A percentile compares a stretch with the other conserved stretches of the same genome.
Conservation (phyloP, 2,888 invertebrate species). For the Timema podura region DNA sequence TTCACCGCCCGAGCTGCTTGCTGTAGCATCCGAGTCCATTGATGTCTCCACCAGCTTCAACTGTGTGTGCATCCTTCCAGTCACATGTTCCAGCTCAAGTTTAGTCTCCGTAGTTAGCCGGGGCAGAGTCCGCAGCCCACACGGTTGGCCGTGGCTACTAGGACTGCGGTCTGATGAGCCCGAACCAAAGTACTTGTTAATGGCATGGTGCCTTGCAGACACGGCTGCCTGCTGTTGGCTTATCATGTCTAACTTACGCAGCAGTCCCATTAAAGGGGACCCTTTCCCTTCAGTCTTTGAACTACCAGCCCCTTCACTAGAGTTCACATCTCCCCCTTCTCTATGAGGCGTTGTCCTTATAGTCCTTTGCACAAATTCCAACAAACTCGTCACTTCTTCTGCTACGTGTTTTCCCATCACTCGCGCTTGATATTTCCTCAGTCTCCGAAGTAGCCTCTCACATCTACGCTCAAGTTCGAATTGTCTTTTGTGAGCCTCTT, state of each 20-base stretch:
- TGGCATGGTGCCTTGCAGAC: constrained; percentile 41
- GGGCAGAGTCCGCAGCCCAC: constrained; percentile 20
- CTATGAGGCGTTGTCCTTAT: constrained; percentile 21
- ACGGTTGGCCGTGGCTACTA: neutral
- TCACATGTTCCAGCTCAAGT: constrained; percentile 50
- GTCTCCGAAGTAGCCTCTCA: constrained; percentile 66
- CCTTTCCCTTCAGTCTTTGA: constrained; percentile 20
- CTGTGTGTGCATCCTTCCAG: constrained; percentile 69
- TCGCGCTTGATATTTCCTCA: constrained; percentile 71
- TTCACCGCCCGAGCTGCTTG: constrained; percentile 90
- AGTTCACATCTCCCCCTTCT: neutral
- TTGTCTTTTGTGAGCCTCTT: constrained; percentile 52
- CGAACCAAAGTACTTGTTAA: constrained; percentile 51
- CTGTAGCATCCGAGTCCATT: constrained; percentile 90
- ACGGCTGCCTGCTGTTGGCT: constrained; percentile 44
- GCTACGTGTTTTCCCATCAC: constrained; percentile 72
- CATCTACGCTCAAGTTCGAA: constrained; percentile 63
- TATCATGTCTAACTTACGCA: constrained; percentile 52
- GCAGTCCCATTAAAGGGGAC: constrained; percentile 44
- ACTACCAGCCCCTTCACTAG: constrained; percentile 7
- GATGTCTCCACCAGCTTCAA: constrained; percentile 68
- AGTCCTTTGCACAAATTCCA: constrained; percentile 61
- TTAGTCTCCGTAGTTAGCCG: constrained; percentile 33
- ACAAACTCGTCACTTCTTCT: constrained; percentile 72
- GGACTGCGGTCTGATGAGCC: constrained; percentile 44